A percentile compares a stretch with the other conserved stretches of the same genome.
phyloP scores from a whole-genome alignment of 2,888 invertebrate species.

The Ptilodon capucinus region DNA sequence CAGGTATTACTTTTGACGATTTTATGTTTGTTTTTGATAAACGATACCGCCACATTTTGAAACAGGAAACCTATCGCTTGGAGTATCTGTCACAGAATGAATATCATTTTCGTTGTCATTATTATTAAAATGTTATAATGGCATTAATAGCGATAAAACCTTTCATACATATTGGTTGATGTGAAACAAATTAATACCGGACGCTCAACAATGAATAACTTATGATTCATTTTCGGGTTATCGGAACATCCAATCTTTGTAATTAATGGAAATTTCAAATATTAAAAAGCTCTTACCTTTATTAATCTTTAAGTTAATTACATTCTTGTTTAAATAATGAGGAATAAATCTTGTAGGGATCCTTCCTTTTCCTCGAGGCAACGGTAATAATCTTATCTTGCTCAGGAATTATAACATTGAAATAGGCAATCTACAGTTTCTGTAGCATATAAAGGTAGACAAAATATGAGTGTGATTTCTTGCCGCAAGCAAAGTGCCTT shows the following conservation, averaged over 20 bases:
- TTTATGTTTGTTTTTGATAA: conserved; percentile 21
- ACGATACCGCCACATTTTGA: background rate
- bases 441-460: too few species aligned
- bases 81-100: background rate
- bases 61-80: background rate
- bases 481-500: too few species aligned
- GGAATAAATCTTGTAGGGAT: background rate
- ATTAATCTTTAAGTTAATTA: background rate
- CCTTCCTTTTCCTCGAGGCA: too few species aligned
- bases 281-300: conserved; percentile 6
- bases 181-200: conserved; percentile 11
- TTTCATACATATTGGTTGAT: conserved; percentile 20
- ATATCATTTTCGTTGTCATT: background rate
- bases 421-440: too few species aligned
- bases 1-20: conserved; percentile 42
- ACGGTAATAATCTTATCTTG: too few species aligned
- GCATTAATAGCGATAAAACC: conserved; percentile 22
- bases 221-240: conserved; percentile 17
- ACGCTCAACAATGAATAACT: background rate
- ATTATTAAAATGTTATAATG: background rate
- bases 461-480: too few species aligned
- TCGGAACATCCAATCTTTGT: conserved; percentile 12
- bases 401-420: too few species aligned
- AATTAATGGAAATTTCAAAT: conserved; percentile 18
- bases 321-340: background rate